Evolutionary conservation across 2,888 invertebrate genomes (phyloP).

Genomic region (Philaethria dido): DNA sequence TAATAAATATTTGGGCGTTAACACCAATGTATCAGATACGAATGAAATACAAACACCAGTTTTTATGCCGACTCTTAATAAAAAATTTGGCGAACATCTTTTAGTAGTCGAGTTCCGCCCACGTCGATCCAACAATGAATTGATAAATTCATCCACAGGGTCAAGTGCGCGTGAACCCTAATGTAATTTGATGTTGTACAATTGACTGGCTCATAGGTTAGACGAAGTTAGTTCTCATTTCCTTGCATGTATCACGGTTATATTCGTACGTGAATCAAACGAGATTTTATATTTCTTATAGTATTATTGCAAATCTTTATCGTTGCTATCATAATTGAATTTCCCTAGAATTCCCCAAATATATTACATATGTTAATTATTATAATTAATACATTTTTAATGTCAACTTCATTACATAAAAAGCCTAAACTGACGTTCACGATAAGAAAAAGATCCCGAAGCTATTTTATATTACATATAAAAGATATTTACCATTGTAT

Average conservation of each 20-base stretch:
- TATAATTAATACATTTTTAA: no score
- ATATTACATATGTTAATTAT: no score
- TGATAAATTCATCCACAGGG: constrained; percentile 53
- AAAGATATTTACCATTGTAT: no score
- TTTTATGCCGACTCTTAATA: constrained; percentile 14
- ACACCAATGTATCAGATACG: neutral
- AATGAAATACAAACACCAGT: neutral
- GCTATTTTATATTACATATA: no score
- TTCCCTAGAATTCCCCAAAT: no score
- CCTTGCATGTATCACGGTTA: constrained; percentile 30
- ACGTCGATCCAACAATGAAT: constrained; percentile 39
- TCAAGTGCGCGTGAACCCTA: constrained; percentile 72
- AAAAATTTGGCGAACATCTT: constrained; percentile 28
- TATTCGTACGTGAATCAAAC: constrained; percentile 3
- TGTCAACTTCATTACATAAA: no score
- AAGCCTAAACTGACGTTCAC: no score
- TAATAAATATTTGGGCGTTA: constrained; percentile 2
- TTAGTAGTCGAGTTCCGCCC: constrained; percentile 35
- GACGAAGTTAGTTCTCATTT: constrained; percentile 29
- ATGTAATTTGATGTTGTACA: constrained; percentile 57
- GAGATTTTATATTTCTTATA: neutral
- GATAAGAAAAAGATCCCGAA: no score
- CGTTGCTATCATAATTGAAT: neutral
- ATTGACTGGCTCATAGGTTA: constrained; percentile 41
- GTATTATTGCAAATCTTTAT: neutral